These are phyloP conservation scores for Nesidiocoris tenuis DNA, from an alignment of 2,888 invertebrate species.

Conservation along the genomic window DNA sequence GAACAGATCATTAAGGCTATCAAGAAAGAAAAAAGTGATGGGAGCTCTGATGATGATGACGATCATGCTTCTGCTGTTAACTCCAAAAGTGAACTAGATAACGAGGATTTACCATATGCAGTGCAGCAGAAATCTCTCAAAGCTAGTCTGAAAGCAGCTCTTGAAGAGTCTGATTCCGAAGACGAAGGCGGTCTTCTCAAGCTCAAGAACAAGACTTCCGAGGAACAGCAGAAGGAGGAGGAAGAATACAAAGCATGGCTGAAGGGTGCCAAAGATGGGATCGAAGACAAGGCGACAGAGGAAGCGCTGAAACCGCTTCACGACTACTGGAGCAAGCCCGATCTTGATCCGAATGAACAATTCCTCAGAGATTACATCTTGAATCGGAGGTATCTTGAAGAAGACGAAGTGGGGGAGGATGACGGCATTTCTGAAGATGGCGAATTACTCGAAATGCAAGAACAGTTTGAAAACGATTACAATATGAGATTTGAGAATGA, in stretches of 20 bases:
- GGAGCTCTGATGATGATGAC: constrained; percentile 43
- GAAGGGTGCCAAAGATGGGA: constrained; percentile 66
- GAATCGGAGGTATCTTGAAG: constrained; percentile 69
- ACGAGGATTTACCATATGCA: constrained; percentile 57
- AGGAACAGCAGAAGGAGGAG: constrained; percentile 58
- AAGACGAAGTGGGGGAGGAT: constrained; percentile 58
- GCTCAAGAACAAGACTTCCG: constrained; percentile 59
- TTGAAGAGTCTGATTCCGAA: constrained; percentile 60
- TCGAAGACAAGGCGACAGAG: constrained; percentile 62
- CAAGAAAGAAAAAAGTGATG: constrained; percentile 48
- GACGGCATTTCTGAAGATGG: constrained; percentile 76
- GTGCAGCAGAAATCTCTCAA: constrained; percentile 69
- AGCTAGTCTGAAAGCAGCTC: constrained; percentile 62
- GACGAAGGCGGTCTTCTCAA: constrained; percentile 59
- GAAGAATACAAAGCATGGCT: constrained; percentile 76
- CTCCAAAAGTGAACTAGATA: constrained; percentile 50
- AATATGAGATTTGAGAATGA: constrained; percentile 95
- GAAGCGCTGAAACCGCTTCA: constrained; percentile 71
- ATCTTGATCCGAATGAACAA: constrained; percentile 78
- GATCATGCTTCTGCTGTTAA: too few relatives aligned
- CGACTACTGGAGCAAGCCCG: constrained; percentile 80
- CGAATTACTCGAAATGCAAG: constrained; percentile 78
- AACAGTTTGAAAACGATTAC: constrained; percentile 89
- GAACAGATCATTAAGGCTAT: constrained; percentile 57
- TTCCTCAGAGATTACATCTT: constrained; percentile 91